phyloP scores from a whole-genome alignment of 2,113 vertebrate genomes.

The Orycteropus afer region DNA sequence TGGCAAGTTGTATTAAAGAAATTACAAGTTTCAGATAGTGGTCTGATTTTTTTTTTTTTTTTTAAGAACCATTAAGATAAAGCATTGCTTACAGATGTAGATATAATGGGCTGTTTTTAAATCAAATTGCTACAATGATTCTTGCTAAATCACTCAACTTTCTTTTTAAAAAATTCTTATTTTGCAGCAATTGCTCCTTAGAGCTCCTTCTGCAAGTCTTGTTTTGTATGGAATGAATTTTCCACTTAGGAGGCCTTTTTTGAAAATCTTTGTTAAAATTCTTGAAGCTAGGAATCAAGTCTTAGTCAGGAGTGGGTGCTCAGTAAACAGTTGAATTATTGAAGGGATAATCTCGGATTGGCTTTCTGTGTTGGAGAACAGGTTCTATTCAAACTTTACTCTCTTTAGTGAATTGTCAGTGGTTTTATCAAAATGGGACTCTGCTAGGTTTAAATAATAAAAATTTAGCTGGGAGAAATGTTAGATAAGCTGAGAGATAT shows the following conservation, averaged over 20 bases:
- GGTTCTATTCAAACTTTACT: not conserved
- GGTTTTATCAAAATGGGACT: constrained; percentile 16
- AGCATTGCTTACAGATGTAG: not conserved
- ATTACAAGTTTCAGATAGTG: constrained; percentile 13
- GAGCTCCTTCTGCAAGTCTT: not conserved
- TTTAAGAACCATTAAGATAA: constrained; percentile 46
- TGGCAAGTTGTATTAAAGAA: not conserved
- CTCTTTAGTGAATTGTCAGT: not conserved
- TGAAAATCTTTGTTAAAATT: constrained; percentile 46
- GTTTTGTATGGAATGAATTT: not conserved
- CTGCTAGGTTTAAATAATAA: constrained; percentile 44
- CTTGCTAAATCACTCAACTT: not conserved
- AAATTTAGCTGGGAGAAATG: not conserved
- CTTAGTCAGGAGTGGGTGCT: not conserved
- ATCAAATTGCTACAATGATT: constrained; percentile 9
- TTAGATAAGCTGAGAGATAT: constrained; percentile 47
- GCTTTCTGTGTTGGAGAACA: not conserved
- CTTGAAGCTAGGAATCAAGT: not conserved
- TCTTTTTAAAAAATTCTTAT: not conserved
- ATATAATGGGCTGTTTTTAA: constrained; percentile 19
- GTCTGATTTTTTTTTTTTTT: constrained; percentile 62
- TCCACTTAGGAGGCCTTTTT: not conserved
- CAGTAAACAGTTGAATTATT: constrained; percentile 21
- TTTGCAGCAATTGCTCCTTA: not conserved
- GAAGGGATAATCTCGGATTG: not conserved